phyloP scores from a whole-genome alignment of 2,888 invertebrate genomes.

The Hyles lineata region DNA sequence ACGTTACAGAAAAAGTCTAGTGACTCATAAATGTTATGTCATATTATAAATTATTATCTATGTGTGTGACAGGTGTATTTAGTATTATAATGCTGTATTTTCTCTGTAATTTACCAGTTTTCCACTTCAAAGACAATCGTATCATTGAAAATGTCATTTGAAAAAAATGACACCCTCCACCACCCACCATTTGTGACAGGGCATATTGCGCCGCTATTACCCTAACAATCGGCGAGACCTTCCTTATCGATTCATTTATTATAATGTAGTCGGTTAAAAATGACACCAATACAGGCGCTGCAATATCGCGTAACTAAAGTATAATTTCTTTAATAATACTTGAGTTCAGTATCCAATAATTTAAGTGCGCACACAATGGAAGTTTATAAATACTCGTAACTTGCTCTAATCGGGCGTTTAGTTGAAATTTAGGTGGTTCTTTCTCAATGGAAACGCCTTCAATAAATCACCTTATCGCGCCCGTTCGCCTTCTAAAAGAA shows the following conservation, averaged over 20 bases:
- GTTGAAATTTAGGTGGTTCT: slow-evolving; percentile 4
- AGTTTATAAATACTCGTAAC: neutral
- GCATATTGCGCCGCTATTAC: neutral
- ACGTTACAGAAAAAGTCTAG: too few species aligned
- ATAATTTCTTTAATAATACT: neutral
- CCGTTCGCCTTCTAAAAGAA: neutral
- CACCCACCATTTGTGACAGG: neutral
- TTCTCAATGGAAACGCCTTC: slow-evolving; percentile 16
- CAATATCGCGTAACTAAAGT: neutral
- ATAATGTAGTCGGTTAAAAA: neutral
- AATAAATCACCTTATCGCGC: slow-evolving; percentile 31
- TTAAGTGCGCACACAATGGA: neutral
- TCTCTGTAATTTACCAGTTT: neutral
- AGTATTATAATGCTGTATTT: too few species aligned
- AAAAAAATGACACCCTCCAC: too few species aligned
- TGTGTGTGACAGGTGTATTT: too few species aligned
- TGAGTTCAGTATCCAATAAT: neutral
- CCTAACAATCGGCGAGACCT: neutral
- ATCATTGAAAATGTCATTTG: neutral
- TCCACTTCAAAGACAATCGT: neutral
- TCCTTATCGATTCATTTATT: neutral
- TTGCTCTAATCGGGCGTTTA: slow-evolving; percentile 11
- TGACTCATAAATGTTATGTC: too few species aligned
- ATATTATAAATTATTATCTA: too few species aligned
- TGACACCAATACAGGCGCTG: neutral